Percentiles rank a stretch among this genome's conserved stretches.
phyloP scores from a whole-genome alignment of 2,797 vertebrate genomes.

The Cyprinella venusta region DNA sequence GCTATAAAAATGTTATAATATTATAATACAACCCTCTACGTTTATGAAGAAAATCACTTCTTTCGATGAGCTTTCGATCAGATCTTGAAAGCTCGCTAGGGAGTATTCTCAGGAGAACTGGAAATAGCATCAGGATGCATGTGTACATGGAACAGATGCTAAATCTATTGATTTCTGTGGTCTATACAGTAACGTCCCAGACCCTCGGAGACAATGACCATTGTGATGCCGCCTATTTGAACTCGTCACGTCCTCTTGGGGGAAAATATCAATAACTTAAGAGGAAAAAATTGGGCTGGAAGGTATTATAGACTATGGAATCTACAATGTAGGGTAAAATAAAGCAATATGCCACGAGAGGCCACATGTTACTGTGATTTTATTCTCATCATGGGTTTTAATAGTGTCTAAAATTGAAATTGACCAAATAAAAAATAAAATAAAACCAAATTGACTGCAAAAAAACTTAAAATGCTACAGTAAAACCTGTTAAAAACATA shows the following conservation, averaged over 20 bases:
- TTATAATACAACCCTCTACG: background rate
- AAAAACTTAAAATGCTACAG: background rate
- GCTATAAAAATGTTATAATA: background rate
- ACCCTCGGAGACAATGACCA: conserved; percentile 16
- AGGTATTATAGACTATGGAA: conserved; percentile 25
- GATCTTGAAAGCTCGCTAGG: conserved; percentile 3
- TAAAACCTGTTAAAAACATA: background rate
- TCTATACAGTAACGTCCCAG: conserved; percentile 24
- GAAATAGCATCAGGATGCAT: conserved; percentile 29
- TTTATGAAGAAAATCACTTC: conserved; percentile 23
- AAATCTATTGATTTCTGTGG: conserved; percentile 47
- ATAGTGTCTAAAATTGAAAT: background rate
- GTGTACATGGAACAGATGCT: conserved; percentile 47
- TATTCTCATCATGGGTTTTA: background rate
- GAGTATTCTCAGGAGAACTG: conserved; percentile 22
- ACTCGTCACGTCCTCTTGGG: conserved; percentile 21
- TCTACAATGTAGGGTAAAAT: background rate
- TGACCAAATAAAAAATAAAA: too few species aligned
- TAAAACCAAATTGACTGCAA: too few species aligned
- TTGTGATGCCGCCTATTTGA: conserved; percentile 31
- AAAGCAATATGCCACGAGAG: conserved; percentile 21
- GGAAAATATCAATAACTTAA: conserved; percentile 45
- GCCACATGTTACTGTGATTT: background rate
- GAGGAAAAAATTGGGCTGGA: conserved; percentile 6
- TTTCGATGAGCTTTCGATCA: conserved; percentile 17